These are phyloP conservation scores for Gymnorhina tibicen DNA, from an alignment of 2,113 vertebrate species.

Conservation along the genomic window DNA sequence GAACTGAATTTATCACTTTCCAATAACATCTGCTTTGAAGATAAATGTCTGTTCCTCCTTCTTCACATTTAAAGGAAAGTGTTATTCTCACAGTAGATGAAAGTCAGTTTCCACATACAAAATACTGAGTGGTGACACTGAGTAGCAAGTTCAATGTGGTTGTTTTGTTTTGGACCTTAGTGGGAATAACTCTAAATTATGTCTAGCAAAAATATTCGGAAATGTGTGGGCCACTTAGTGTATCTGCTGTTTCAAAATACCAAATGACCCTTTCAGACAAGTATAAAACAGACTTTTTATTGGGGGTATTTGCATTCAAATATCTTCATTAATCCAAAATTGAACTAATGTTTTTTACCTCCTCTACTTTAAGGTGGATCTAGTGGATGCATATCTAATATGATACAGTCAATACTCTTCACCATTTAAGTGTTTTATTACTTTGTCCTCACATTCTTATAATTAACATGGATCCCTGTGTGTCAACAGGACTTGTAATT, in stretches of 20 bases:
- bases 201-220: background rate
- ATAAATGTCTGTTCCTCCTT: background rate
- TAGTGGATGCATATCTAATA: background rate
- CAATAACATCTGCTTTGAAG: background rate
- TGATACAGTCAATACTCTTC: background rate
- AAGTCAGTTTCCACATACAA: background rate
- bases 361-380: slow-evolving; percentile 13
- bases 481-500: background rate
- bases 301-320: background rate
- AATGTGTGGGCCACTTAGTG: background rate
- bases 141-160: background rate
- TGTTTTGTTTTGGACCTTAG: background rate
- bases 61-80: background rate
- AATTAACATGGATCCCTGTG: slow-evolving; percentile 7
- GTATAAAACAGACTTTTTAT: background rate
- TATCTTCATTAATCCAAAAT: slow-evolving; percentile 21
- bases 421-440: slow-evolving; percentile 11
- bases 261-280: background rate
- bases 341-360: background rate
- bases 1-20: background rate
- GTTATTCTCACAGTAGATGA: background rate
- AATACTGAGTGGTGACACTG: background rate
- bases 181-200: background rate
- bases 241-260: background rate
- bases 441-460: slow-evolving; percentile 3